These are phyloP conservation scores for Coenonympha glycerion DNA, from an alignment of 2,888 invertebrate genomes.

Conservation along the genomic window DNA sequence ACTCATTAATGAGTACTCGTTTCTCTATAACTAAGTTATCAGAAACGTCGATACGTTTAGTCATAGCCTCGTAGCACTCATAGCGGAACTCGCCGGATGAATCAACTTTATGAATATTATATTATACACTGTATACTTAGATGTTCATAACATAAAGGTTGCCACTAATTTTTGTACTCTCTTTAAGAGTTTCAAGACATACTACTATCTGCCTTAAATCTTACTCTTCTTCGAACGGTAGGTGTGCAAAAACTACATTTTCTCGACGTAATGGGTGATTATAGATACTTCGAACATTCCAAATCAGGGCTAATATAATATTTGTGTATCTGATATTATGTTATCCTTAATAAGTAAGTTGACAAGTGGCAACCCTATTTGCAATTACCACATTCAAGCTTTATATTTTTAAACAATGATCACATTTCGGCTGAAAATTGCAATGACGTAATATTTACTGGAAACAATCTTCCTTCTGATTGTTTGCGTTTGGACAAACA, in stretches of 20 bases:
- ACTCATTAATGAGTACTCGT: constrained; percentile 13
- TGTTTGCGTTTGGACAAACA: not conserved
- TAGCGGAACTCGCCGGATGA: constrained; percentile 37
- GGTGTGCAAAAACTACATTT: too few relatives aligned
- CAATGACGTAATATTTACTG: not conserved
- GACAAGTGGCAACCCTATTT: not conserved
- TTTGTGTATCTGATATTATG: too few relatives aligned
- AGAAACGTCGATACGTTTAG: constrained; percentile 36
- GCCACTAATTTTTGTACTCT: too few relatives aligned
- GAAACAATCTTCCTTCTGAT: not conserved
- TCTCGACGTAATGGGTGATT: too few relatives aligned
- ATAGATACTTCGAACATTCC: too few relatives aligned
- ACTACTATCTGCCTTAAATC: too few relatives aligned
- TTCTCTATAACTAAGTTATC: constrained; percentile 37
- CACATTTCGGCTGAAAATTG: not conserved
- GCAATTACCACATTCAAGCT: not conserved
- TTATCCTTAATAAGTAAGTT: not conserved
- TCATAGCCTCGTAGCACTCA: constrained; percentile 49
- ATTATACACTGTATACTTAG: too few relatives aligned
- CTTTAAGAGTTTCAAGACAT: too few relatives aligned
- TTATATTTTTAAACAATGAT: not conserved
- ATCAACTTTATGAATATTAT: constrained; percentile 32
- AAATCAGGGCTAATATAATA: too few relatives aligned
- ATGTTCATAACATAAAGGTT: too few relatives aligned
- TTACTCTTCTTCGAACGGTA: too few relatives aligned